These are phyloP conservation scores for Leptothorax acervorum DNA, from an alignment of 2,888 invertebrate species.

Conservation along the genomic window DNA sequence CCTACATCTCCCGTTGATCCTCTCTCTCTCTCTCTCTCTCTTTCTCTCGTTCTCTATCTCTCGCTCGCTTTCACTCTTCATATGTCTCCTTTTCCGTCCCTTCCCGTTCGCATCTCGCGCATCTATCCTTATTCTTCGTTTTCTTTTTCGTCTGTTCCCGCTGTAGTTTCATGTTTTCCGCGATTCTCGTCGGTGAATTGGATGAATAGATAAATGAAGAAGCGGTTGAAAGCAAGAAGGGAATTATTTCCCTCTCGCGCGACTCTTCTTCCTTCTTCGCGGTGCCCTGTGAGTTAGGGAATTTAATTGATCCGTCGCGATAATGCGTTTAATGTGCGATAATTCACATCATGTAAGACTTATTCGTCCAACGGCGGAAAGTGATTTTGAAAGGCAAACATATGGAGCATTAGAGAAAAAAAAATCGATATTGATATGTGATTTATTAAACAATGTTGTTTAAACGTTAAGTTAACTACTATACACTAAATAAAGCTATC, in stretches of 20 bases:
- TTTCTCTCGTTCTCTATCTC: constrained; percentile 46
- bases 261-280: constrained; percentile 32
- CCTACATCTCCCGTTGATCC: constrained; percentile 69
- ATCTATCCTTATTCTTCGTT: neutral
- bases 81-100: constrained; percentile 50
- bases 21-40: constrained; percentile 48
- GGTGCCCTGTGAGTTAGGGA: constrained; percentile 19
- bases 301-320: constrained; percentile 65
- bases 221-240: constrained; percentile 70
- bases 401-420: neutral
- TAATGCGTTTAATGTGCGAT: constrained; percentile 61
- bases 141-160: constrained; percentile 29
- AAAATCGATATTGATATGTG: neutral
- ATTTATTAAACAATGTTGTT: neutral
- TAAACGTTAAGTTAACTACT: neutral
- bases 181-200: constrained; percentile 69
- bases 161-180: constrained; percentile 62
- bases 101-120: constrained; percentile 40
- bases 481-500: neutral
- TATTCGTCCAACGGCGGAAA: neutral
- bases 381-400: constrained; percentile 20
- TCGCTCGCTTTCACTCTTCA: constrained; percentile 35
- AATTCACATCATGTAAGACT: constrained; percentile 26
- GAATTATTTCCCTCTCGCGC: constrained; percentile 63
- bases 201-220: constrained; percentile 79